Evolutionary conservation across 2,113 vertebrate species (phyloP), one percentile per base, ranked within the genome.

Genomic region (Xiphias gladius): DNA sequence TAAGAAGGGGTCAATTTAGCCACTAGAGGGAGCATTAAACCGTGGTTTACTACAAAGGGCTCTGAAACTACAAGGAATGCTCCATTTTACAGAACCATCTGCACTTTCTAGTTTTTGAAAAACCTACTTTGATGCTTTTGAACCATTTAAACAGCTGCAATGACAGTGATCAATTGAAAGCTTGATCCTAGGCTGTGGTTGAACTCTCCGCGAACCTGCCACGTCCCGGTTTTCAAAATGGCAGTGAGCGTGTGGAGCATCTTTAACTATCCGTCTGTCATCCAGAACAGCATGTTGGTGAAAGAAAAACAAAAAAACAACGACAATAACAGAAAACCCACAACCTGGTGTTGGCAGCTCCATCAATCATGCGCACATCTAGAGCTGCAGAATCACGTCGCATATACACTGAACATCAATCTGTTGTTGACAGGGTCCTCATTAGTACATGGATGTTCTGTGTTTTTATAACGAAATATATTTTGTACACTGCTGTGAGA

Each of bases 351-450:
- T 20, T 69, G 50, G 80, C 80, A 75, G 73, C 85, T 65, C 69
- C 83, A 86, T 89, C 83, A 69, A 84, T 87, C 83, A 84, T 26
- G 20, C 24, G 24, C 78, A 80, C 69, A 68, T 86, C 86, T 72
- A 68, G 66, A 86, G 69, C 69, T 63, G n/a, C 48, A 67, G 73
- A 80, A 16, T 63, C 64, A 35, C 62, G 6, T 32, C 77, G 70
- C 69, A 66, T 39, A 73, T 79, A 82, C 75, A 71, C 52, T 54
- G 65, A 55, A 30, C 71, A 85, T 85, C 85, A 84, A 89, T 89
- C 83, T 91, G 85, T 63, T 74, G 89, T 68, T 87, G 88, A 84
- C 88, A 76, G 61, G 59, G 32, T 80, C 77, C 80, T 89, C 88
- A 74, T 88, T 88, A 86, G 81, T 17, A 68, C 73, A 32, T 24